Conservation (phyloP, 2,888 invertebrate genomes). For the Polydrusus cervinus region DNA sequence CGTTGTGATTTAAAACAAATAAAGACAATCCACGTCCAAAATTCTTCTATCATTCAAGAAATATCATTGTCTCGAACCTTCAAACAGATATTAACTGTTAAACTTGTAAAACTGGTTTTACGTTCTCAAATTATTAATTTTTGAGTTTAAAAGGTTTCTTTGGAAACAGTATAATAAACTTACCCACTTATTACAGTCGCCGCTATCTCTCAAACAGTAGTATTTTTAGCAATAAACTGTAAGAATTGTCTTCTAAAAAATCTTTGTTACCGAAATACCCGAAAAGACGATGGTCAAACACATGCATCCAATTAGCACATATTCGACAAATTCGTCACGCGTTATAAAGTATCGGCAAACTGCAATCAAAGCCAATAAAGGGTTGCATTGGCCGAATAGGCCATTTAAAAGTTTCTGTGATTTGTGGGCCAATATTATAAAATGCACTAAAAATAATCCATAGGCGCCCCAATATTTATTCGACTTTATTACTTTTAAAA, state of each 20-base stretch:
- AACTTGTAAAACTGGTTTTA: too few species aligned
- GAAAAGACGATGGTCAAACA: slow-evolving; percentile 40
- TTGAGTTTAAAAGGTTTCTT: too few species aligned
- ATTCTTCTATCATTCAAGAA: too few species aligned
- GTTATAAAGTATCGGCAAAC: slow-evolving; percentile 49
- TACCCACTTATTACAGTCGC: not conserved
- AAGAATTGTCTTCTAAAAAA: slow-evolving; percentile 22
- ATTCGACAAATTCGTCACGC: slow-evolving; percentile 51
- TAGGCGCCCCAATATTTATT: too few species aligned
- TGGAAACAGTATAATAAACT: too few species aligned
- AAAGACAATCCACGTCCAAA: too few species aligned
- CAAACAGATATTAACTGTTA: too few species aligned
- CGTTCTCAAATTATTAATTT: too few species aligned
- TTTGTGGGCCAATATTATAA: slow-evolving; percentile 41
- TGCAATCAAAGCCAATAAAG: slow-evolving; percentile 50
- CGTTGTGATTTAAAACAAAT: too few species aligned
- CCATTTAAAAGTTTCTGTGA: slow-evolving; percentile 41
- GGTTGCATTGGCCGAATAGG: slow-evolving; percentile 29
- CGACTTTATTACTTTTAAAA: too few species aligned
- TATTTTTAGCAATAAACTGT: slow-evolving; percentile 48
- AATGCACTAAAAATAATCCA: not conserved
- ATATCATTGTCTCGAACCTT: too few species aligned
- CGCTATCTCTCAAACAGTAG: slow-evolving; percentile 26
- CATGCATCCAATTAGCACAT: slow-evolving; percentile 51
- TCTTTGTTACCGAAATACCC: slow-evolving; percentile 1